A percentile compares a stretch with the other conserved stretches of the same genome.
Evolutionary conservation across 1,140 invertebrate genomes (phyloP).

Genomic region (Aphis gossypii): DNA sequence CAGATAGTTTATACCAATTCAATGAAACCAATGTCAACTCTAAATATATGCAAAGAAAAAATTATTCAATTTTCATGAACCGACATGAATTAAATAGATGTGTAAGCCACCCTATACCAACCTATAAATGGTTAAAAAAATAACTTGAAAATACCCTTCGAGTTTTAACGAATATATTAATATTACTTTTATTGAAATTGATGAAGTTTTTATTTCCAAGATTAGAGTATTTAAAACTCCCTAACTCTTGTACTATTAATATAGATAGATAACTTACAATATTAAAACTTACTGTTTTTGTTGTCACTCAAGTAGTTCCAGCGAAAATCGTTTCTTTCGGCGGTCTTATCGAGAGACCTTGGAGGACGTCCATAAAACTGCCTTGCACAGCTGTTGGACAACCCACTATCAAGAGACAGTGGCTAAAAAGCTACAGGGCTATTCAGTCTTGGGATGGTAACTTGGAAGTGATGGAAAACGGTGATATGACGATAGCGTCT

Average conservation of each 20-base stretch:
- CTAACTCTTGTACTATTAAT: background rate
- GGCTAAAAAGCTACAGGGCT: slow-evolving; percentile 67
- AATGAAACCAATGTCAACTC: no score
- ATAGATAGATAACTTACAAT: background rate
- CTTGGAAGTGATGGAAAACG: slow-evolving; percentile 70
- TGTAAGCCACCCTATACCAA: no score
- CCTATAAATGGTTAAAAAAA: background rate
- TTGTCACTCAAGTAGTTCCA: slow-evolving; percentile 66
- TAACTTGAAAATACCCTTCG: background rate
- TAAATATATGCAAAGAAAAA: no score
- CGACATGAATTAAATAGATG: no score
- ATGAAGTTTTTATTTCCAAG: background rate
- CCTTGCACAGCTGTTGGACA: slow-evolving; percentile 74
- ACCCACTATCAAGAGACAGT: slow-evolving; percentile 69
- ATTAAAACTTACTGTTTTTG: background rate
- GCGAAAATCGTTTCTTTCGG: slow-evolving; percentile 77
- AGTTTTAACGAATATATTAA: background rate
- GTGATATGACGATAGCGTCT: slow-evolving; percentile 72
- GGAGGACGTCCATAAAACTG: slow-evolving; percentile 71
- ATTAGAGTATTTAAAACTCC: background rate
- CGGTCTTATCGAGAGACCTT: slow-evolving; percentile 71
- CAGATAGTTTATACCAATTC: no score
- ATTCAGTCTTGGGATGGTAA: slow-evolving; percentile 64
- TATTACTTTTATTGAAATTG: background rate
- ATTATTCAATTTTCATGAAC: no score